Conservation (phyloP, 2,888 invertebrate species). For the Piscicola geometra region DNA sequence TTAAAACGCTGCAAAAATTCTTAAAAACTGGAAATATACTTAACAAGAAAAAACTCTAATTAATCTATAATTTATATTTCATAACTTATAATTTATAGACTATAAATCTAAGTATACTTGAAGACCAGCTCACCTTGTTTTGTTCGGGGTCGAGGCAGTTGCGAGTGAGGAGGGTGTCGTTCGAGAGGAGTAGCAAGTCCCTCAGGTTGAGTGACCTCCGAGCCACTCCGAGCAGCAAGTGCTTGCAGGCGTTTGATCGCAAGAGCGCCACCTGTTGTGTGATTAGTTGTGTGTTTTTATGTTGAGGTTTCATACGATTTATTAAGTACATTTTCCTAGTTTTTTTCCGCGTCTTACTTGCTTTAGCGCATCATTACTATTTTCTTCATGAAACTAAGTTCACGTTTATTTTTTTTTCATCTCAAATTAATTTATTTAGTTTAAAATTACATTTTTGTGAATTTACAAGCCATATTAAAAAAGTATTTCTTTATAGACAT, state of each 20-base stretch:
- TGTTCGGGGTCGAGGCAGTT: constrained; percentile 41
- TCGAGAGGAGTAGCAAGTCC: constrained; percentile 85
- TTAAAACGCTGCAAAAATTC: too few relatives aligned
- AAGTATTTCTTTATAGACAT: too few relatives aligned
- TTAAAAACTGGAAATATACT: too few relatives aligned
- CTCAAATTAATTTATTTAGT: background rate
- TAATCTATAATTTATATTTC: too few relatives aligned
- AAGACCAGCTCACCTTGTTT: constrained; percentile 11
- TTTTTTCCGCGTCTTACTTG: background rate
- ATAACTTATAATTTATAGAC: too few relatives aligned
- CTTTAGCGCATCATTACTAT: background rate
- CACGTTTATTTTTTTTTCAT: background rate
- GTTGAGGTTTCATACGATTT: background rate
- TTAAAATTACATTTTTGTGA: too few relatives aligned
- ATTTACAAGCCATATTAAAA: too few relatives aligned
- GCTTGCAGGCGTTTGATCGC: constrained; percentile 91
- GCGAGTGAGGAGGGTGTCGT: constrained; percentile 91
- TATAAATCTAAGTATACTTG: too few relatives aligned
- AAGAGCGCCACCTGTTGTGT: constrained; percentile 73
- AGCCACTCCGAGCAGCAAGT: constrained; percentile 85
- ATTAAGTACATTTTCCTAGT: background rate
- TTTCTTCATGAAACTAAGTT: background rate
- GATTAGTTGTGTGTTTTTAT: background rate
- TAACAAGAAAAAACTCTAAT: too few relatives aligned
- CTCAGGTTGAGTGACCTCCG: constrained; percentile 84